These are phyloP conservation scores for Neostethus bicornis DNA, from an alignment of 2,797 vertebrate genomes.

Conservation along the genomic window DNA sequence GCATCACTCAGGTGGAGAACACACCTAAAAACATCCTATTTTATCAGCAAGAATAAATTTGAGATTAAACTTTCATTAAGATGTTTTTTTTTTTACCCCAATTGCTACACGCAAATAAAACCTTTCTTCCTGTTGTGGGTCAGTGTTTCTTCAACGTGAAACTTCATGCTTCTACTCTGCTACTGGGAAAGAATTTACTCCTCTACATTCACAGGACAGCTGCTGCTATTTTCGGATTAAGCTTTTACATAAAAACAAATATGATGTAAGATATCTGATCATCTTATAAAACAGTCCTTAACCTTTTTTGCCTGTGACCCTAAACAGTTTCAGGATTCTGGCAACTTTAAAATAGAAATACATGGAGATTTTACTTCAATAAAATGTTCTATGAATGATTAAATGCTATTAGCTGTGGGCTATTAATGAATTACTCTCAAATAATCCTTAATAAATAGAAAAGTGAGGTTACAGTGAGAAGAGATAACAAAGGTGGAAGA, in stretches of 20 bases:
- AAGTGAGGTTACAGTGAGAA: too few relatives aligned
- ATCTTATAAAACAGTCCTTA: slow-evolving; percentile 6
- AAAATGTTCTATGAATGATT: neutral
- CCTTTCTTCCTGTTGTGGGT: neutral
- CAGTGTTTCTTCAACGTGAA: neutral
- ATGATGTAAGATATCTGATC: slow-evolving; percentile 13
- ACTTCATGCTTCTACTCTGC: neutral
- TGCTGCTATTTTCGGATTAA: slow-evolving; percentile 7
- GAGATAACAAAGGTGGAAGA: too few relatives aligned
- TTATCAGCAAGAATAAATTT: neutral
- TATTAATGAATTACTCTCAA: neutral
- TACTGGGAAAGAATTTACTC: neutral
- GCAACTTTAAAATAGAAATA: slow-evolving; percentile 5
- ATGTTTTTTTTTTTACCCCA: slow-evolving; percentile 1
- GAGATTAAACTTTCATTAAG: neutral
- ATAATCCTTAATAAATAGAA: too few relatives aligned
- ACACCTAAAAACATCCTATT: neutral
- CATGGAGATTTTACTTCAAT: neutral
- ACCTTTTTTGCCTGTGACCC: neutral
- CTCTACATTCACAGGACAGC: neutral
- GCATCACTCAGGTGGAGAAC: slow-evolving; percentile 8
- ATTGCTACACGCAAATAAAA: neutral
- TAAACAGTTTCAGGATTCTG: neutral
- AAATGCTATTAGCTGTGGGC: neutral
- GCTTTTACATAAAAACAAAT: slow-evolving; percentile 16